phyloP scores from a whole-genome alignment of 2,113 vertebrate genomes.

The Emberiza fucata region DNA sequence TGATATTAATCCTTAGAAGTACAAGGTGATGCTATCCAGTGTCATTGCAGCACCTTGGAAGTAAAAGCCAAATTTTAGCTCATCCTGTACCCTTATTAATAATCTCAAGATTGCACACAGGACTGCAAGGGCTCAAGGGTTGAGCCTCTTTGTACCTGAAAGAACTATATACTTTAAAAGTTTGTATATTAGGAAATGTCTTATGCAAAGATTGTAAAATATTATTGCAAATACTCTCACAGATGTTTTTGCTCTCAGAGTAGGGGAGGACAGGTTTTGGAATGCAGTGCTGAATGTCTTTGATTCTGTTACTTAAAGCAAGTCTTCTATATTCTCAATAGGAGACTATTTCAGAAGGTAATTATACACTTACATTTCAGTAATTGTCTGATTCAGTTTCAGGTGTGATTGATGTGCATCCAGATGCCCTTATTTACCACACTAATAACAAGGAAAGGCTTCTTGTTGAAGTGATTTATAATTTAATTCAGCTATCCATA shows the following conservation, averaged over 20 bases:
- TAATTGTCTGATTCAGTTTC: not conserved
- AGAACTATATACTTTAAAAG: not conserved
- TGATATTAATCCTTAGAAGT: not conserved
- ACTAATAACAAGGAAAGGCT: not conserved
- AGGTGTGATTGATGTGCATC: constrained; percentile 12
- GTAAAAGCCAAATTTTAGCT: not conserved
- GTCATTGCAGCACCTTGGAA: not conserved
- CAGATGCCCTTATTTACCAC: constrained; percentile 1
- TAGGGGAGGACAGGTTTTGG: not conserved
- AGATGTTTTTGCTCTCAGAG: not conserved
- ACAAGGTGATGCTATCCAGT: not conserved
- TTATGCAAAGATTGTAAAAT: not conserved
- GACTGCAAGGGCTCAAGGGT: not conserved
- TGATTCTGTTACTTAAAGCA: not conserved
- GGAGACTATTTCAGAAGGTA: not conserved
- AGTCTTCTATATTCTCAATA: not conserved
- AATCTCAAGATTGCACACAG: not conserved
- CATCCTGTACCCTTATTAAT: not conserved
- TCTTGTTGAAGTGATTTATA: not conserved
- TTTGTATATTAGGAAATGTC: not conserved
- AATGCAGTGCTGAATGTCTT: not conserved
- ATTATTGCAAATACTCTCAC: not conserved
- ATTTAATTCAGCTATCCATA: not conserved
- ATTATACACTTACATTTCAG: not conserved
- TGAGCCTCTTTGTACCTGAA: not conserved